Evolutionary conservation across 2,888 invertebrate genomes (phyloP), one percentile per base, ranked within the genome.

Genomic region (Andrena bicolor): DNA sequence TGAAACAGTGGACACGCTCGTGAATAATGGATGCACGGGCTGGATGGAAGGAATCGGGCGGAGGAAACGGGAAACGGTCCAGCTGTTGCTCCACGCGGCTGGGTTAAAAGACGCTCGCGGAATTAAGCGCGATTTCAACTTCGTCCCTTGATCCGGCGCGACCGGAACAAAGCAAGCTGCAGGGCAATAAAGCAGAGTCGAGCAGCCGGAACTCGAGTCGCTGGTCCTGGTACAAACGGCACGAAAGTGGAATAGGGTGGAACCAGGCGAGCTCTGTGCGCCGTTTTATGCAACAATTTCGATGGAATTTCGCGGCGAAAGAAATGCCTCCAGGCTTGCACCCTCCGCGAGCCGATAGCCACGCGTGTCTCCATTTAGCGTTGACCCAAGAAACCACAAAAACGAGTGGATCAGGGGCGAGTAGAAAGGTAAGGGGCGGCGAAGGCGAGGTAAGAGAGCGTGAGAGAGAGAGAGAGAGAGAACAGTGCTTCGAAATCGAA

Each of bases 401-500:
- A 48, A 63, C 49, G 28, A n/a, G 26, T 58, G 20, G 60, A 35
- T 35, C 48, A 41, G 32, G 23, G 3, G 63, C 49, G 61, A 53
- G 49, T n/a, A 26, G 60, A 61, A 64, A 16, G 2, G 66, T 26
- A 48, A n/a, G 23, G 26, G 26, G 41, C 30, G 41, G 26, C 13
- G 26, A n/a, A 7, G 23, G 58, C 8, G 23, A 13, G 13, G 26
- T 23, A 16, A 32, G 23, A 35, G 13, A 53, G 41, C 32, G 51
- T 71, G 23, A 41, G 35, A 6, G n/a, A 32, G 69, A 32, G 69
- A 58, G 30, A 69, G 61, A 80, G 74, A 60, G 70, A 66, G 77
- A 81, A 82, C 61, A 79, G 84, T 71, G 73, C 84, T 82, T 85
- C 83, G 81, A 80, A 84, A 87, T 90, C 89, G 90, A 90, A 90